A percentile compares a stretch with the other conserved stretches of the same genome.
These are phyloP conservation scores for Chaetophractus vellerosus DNA, from an alignment of 2,797 vertebrate species.

Conservation along the genomic window DNA sequence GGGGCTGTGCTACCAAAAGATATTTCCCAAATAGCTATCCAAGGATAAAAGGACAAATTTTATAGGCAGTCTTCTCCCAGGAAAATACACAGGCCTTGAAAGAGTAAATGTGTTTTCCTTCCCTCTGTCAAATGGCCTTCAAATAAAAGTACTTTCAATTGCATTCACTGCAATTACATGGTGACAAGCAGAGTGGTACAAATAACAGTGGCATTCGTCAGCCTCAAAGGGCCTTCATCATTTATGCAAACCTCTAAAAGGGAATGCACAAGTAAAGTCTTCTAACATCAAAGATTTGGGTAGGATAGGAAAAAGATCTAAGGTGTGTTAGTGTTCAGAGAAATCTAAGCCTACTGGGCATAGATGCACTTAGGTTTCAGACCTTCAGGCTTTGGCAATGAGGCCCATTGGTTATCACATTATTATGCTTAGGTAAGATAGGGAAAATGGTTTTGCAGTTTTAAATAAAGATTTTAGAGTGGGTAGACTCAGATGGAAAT, in stretches of 20 bases:
- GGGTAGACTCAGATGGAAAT: slow-evolving; percentile 44
- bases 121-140: slow-evolving; percentile 77
- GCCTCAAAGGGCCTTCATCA: slow-evolving; percentile 30
- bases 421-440: neutral
- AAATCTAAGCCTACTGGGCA: neutral
- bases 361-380: neutral
- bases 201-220: slow-evolving; percentile 56
- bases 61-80: slow-evolving; percentile 69
- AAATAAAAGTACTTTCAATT: slow-evolving; percentile 78
- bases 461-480: neutral
- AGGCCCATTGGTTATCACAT: neutral
- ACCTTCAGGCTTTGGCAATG: neutral
- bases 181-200: slow-evolving; percentile 71
- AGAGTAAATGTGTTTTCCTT: slow-evolving; percentile 81
- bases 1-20: slow-evolving; percentile 1
- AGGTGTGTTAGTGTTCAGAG: neutral
- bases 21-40: slow-evolving; percentile 71
- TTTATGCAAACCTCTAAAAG: slow-evolving; percentile 63
- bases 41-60: slow-evolving; percentile 82
- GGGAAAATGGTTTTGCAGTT: slow-evolving; percentile 41
- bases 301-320: neutral
- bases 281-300: neutral
- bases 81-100: slow-evolving; percentile 79
- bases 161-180: slow-evolving; percentile 46
- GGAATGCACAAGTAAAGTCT: neutral